Evolutionary conservation across 2,797 vertebrate species (phyloP).

Genomic region (Choloepus didactylus): DNA sequence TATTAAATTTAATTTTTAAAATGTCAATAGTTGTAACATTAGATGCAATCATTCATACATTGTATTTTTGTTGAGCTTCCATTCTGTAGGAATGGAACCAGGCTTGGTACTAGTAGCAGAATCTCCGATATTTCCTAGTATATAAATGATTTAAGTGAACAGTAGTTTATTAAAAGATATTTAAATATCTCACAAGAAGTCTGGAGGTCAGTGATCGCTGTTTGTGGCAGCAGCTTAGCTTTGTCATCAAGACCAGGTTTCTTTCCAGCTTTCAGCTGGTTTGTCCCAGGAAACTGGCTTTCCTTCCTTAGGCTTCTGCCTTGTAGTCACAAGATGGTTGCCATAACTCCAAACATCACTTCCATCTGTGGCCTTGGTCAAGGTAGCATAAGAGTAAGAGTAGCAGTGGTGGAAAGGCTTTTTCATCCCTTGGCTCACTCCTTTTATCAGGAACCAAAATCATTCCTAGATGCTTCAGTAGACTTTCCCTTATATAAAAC

Average conservation of each 20-base stretch:
- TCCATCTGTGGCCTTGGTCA: background rate
- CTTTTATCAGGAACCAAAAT: background rate
- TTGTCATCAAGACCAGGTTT: background rate
- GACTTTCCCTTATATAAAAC: background rate
- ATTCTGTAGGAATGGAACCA: background rate
- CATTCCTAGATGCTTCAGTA: background rate
- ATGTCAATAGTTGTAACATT: background rate
- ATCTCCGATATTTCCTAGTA: background rate
- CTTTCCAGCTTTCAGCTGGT: background rate
- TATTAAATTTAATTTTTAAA: background rate
- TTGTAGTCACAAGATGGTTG: background rate
- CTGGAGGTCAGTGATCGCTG: background rate
- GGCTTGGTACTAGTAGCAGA: background rate
- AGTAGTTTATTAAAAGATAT: slow-evolving; percentile 3
- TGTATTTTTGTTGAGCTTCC: background rate
- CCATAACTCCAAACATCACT: background rate
- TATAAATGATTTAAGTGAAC: background rate
- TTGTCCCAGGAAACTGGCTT: background rate
- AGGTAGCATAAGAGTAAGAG: background rate
- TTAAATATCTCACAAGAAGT: background rate
- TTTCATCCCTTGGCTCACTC: background rate
- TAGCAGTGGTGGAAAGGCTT: background rate
- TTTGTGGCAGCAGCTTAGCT: background rate
- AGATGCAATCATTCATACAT: background rate
- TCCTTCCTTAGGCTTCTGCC: background rate